Percentiles rank a stretch among this genome's conserved stretches.
These are phyloP conservation scores for Lates japonicus DNA, from an alignment of 2,797 vertebrate genomes.

Conservation along the genomic window DNA sequence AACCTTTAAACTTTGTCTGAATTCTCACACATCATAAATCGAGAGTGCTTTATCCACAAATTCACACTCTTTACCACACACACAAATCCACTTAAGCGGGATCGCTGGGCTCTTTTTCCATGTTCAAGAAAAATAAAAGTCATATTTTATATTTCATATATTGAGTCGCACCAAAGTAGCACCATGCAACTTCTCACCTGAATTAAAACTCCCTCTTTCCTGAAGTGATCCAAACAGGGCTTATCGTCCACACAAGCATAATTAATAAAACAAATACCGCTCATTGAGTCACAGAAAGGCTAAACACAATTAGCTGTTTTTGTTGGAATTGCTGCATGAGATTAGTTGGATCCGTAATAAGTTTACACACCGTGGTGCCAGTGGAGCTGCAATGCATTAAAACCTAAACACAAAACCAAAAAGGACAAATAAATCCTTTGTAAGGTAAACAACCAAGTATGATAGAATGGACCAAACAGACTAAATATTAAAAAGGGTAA, in stretches of 20 bases:
- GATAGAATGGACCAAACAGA: constrained; percentile 58
- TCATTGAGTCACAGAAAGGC: constrained; percentile 62
- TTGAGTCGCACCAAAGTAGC: constrained; percentile 11
- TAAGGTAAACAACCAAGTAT: constrained; percentile 63
- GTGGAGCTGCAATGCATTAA: constrained; percentile 74
- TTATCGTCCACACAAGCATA: constrained; percentile 60
- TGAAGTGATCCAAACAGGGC: constrained; percentile 46
- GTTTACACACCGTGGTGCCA: constrained; percentile 79
- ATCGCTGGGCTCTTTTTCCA: neutral
- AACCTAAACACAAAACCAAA: constrained; percentile 71
- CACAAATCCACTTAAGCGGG: neutral
- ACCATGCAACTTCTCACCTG: constrained; percentile 11
- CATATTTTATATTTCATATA: neutral
- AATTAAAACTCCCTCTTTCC: constrained; percentile 11
- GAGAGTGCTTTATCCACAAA: neutral
- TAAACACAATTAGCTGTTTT: constrained; percentile 80
- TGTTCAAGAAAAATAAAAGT: neutral
- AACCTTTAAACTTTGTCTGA: neutral
- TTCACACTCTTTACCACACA: neutral
- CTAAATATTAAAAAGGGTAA: constrained; percentile 68
- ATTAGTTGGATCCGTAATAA: constrained; percentile 69
- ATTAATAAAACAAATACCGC: constrained; percentile 81
- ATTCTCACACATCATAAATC: neutral
- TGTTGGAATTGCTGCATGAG: constrained; percentile 70
- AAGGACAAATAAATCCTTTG: constrained; percentile 73